These are phyloP conservation scores for Polietes domitor DNA, from an alignment of 2,888 invertebrate species.

Conservation along the genomic window DNA sequence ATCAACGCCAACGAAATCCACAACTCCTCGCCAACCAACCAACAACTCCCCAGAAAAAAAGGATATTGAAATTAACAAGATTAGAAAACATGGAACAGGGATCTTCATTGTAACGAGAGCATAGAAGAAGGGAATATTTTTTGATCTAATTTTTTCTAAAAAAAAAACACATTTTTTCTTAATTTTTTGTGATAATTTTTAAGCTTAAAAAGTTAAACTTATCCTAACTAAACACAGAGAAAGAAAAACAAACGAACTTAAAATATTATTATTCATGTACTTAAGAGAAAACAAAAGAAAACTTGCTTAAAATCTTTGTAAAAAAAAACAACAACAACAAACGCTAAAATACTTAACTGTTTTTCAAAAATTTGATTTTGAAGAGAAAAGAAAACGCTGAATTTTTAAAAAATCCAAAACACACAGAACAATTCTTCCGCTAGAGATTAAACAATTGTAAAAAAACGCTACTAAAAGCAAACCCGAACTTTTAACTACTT, in stretches of 20 bases:
- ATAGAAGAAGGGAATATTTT: slow-evolving; percentile 63
- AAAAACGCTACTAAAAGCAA: slow-evolving; percentile 52
- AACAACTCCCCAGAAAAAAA: neutral
- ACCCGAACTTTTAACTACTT: slow-evolving; percentile 32
- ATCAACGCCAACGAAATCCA: slow-evolving; percentile 18
- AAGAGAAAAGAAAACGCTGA: slow-evolving; percentile 60
- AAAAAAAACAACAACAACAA: too few species aligned
- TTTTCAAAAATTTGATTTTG: slow-evolving; percentile 55
- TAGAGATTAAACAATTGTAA: slow-evolving; percentile 63
- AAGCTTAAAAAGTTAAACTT: slow-evolving; percentile 61
- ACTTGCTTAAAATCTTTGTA: slow-evolving; percentile 61
- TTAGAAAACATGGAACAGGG: slow-evolving; percentile 58
- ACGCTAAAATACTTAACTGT: slow-evolving; percentile 25
- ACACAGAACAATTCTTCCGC: slow-evolving; percentile 69
- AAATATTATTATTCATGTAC: slow-evolving; percentile 53
- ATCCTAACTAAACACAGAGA: slow-evolving; percentile 51
- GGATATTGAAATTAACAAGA: slow-evolving; percentile 23
- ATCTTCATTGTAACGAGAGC: slow-evolving; percentile 56
- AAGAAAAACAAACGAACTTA: slow-evolving; percentile 55
- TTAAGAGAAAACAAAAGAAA: slow-evolving; percentile 40
- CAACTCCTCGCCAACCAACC: neutral
- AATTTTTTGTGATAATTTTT: slow-evolving; percentile 69
- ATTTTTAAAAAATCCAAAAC: slow-evolving; percentile 57
- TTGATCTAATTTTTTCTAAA: slow-evolving; percentile 64
- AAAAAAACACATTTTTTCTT: slow-evolving; percentile 57